These are phyloP conservation scores for Trichoplusia ni DNA, from an alignment of 1,140 invertebrate genomes.

Conservation along the genomic window DNA sequence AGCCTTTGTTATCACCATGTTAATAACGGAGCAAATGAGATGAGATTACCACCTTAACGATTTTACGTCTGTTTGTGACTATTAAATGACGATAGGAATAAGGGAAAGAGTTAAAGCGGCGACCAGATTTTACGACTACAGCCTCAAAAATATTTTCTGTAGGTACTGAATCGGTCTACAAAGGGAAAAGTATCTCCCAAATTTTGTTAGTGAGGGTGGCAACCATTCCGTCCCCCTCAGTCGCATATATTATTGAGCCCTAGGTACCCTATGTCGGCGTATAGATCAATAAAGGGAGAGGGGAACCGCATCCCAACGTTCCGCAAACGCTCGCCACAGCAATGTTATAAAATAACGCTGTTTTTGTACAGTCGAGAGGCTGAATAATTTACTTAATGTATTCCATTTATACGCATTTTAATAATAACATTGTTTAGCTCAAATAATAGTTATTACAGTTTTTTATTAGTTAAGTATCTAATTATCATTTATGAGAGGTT, in stretches of 20 bases:
- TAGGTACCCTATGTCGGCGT: conserved; percentile 56
- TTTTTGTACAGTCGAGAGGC: background rate
- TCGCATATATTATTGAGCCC: conserved; percentile 29
- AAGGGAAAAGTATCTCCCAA: no score
- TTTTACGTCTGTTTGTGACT: no score
- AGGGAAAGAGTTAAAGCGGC: no score
- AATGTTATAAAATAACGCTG: conserved; percentile 30
- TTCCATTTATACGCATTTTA: conserved; percentile 27
- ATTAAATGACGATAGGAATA: no score
- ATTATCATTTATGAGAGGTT: conserved; percentile 12
- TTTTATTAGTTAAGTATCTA: conserved; percentile 16
- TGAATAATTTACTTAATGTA: background rate
- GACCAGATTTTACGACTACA: no score
- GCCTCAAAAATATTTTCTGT: no score
- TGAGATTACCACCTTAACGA: no score
- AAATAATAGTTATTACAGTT: conserved; percentile 8
- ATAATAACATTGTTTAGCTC: background rate
- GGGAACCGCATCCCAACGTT: conserved; percentile 32
- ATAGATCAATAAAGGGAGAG: conserved; percentile 59
- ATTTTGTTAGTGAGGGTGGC: conserved; percentile 12
- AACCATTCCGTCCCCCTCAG: conserved; percentile 8
- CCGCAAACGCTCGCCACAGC: conserved; percentile 17
- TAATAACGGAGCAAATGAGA: no score
- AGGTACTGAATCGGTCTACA: no score
- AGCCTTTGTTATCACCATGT: background rate